Conservation (phyloP, 92 coral and sea anemone genomes). For the Desmophyllum pertusum region DNA sequence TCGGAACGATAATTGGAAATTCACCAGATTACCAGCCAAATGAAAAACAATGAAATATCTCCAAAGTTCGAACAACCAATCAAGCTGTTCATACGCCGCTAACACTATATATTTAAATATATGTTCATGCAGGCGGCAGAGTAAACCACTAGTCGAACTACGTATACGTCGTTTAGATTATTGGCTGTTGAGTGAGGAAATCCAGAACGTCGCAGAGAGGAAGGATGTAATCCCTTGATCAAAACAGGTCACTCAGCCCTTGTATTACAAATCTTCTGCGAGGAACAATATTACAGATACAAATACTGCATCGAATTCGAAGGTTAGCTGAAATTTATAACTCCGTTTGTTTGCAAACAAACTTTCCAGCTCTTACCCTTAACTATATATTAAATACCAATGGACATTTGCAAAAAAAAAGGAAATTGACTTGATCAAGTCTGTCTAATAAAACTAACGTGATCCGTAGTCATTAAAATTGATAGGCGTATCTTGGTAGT, state of each 20-base stretch:
- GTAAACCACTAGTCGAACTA: background rate
- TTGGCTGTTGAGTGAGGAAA: background rate
- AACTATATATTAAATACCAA: background rate
- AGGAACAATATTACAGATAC: background rate
- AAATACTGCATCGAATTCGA: background rate
- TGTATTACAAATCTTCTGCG: background rate
- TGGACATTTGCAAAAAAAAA: background rate
- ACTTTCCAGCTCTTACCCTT: too few species aligned
- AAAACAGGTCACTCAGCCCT: background rate
- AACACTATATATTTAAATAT: background rate
- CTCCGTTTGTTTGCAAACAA: background rate
- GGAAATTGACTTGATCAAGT: background rate
- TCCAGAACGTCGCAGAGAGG: background rate
- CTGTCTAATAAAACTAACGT: background rate
- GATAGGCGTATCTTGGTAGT: background rate
- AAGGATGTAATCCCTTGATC: background rate
- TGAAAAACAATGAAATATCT: background rate
- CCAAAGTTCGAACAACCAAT: background rate
- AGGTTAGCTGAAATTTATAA: too few species aligned
- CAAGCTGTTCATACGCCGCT: background rate
- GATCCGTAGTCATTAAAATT: background rate
- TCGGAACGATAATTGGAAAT: background rate
- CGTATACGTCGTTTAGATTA: slow-evolving; percentile 1
- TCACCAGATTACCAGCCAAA: background rate
- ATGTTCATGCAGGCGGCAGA: background rate